Conservation (phyloP, 2,797 vertebrate species). For the Clarias pachynema region DNA sequence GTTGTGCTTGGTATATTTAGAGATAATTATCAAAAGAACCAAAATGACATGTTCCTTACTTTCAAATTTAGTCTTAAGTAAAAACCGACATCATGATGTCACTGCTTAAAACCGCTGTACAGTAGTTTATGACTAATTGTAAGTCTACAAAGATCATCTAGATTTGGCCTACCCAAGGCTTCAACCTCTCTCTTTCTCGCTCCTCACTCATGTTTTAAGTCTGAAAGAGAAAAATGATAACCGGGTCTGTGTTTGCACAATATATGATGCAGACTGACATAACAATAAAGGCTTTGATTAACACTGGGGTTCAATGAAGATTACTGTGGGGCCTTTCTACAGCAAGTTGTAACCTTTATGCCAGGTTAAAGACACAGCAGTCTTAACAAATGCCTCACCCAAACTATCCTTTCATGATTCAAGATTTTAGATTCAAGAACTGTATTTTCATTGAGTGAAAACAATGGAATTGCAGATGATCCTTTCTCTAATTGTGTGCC, state of each 20-base stretch:
- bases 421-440: too few relatives aligned
- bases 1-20: constrained; percentile 1
- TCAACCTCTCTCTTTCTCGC: constrained; percentile 1
- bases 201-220: constrained; percentile 30
- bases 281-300: constrained; percentile 42
- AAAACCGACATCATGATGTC: constrained; percentile 1
- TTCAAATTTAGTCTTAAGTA: not conserved
- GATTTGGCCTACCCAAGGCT: not conserved
- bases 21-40: constrained; percentile 1
- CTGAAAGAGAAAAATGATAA: constrained; percentile 35
- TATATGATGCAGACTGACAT: constrained; percentile 38
- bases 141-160: constrained; percentile 11
- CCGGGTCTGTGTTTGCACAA: constrained; percentile 23
- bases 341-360: constrained; percentile 51
- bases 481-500: constrained; percentile 61
- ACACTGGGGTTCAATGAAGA: constrained; percentile 33
- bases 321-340: constrained; percentile 44
- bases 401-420: constrained; percentile 47
- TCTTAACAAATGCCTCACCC: constrained; percentile 52
- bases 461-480: constrained; percentile 31
- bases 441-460: too few relatives aligned
- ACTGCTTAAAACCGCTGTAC: not conserved
- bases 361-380: constrained; percentile 50
- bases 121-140: not conserved
- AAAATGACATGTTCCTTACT: constrained; percentile 6